Evolutionary conservation across 2,888 invertebrate species (phyloP), one percentile per base, ranked within the genome.

Genomic region (Hyles lineata): DNA sequence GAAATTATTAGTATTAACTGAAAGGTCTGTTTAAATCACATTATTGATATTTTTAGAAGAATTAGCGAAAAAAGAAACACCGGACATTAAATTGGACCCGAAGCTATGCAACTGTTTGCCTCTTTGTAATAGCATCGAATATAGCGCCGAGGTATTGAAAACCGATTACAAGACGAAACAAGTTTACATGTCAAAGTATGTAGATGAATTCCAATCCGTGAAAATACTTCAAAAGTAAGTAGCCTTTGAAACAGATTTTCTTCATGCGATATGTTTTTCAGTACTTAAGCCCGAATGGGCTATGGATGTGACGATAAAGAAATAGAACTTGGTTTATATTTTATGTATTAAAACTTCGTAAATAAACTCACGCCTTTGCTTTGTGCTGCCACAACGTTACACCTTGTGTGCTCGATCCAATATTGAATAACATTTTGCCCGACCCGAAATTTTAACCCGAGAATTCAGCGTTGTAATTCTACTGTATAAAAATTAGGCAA

Each of bases 81-180:
- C 60, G 60, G 70, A 21, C 8, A 23, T 25, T 2, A 61, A 21
- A 7, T 7, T 6, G 8, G 21, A 58, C 17, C 29, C 35, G 4
- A 17, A 11, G 11, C 21, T 58, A 43, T 87, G 87, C 23, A 71
- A 75, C 2, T 87, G 87, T 70, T 74, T 85, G 0, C 85, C 86
- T 0, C 70, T 82, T 0, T 96, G 96, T 80, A 95, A 96, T 2
- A 95, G 95, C 0, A 89, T 96, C n/a, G 92, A 94, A 0, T 96
- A 96, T 79, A 96, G 96, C 75, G 96, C 96, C 0, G 96, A 96
- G 85, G 95, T 95, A 9, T 95, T 96, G 0, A 96, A 96, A 80
- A 96, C 96, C 0, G 93, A 95, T 70, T 96, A 94, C 75, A 92
- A 95, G 25, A 9, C 77, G 0, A 75, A 74, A 8, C 25, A 17